Conservation (phyloP, 2,113 vertebrate genomes). For the Pelodiscus sinensis region DNA sequence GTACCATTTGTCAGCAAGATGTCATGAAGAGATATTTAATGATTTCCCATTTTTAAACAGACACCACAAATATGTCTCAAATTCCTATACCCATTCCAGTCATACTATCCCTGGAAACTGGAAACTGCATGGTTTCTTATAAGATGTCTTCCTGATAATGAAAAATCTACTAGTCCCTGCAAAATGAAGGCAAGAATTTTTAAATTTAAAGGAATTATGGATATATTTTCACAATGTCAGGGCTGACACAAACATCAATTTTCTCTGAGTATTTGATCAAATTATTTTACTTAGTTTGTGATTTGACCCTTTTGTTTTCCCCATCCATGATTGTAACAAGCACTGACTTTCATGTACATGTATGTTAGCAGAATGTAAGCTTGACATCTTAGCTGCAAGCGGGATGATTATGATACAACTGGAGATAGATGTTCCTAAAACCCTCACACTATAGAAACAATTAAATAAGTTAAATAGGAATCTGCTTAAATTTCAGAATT, state of each 20-base stretch:
- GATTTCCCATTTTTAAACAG: background rate
- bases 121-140: background rate
- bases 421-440: background rate
- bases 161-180: background rate
- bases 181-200: background rate
- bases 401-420: background rate
- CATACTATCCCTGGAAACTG: background rate
- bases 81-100: background rate
- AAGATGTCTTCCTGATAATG: background rate
- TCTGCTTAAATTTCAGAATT: background rate
- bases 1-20: background rate
- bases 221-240: background rate
- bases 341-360: background rate
- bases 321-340: background rate
- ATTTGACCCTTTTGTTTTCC: background rate
- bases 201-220: background rate
- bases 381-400: rapidly evolving
- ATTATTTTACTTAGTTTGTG: background rate
- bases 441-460: background rate
- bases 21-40: background rate
- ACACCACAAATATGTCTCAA: background rate
- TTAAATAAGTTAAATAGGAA: background rate
- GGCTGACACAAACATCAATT: background rate
- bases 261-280: background rate
- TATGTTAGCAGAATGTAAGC: background rate